Evolutionary conservation across 2,797 vertebrate species (phyloP).

Genomic region (Thamnophis elegans): DNA sequence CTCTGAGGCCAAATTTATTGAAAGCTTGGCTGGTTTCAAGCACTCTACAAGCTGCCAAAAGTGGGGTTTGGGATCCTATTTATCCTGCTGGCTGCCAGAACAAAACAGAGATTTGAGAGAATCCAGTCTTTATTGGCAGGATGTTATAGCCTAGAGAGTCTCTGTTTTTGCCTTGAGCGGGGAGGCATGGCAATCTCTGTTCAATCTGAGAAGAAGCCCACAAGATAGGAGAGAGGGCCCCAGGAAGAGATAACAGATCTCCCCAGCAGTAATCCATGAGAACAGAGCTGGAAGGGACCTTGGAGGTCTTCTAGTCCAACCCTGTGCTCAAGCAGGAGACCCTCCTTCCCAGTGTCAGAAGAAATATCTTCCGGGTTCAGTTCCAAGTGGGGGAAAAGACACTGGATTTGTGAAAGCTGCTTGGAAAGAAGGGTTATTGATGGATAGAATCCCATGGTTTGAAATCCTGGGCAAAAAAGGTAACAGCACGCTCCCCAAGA

Average conservation of each 20-base stretch:
- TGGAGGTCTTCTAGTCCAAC: no score
- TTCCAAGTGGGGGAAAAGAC: no score
- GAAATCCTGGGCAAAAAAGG: no score
- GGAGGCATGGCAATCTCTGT: background rate
- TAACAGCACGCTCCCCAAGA: background rate
- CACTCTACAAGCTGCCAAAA: constrained; percentile 24
- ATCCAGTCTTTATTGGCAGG: background rate
- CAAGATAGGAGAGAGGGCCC: background rate
- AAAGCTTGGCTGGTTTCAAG: background rate
- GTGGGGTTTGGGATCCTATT: constrained; percentile 22
- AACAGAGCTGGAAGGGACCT: no score
- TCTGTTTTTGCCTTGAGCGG: background rate
- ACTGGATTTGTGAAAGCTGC: no score
- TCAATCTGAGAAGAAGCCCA: background rate
- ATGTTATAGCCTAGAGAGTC: background rate
- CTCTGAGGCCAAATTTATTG: constrained; percentile 25
- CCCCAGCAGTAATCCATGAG: background rate
- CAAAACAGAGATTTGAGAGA: constrained; percentile 38
- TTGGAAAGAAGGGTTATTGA: no score
- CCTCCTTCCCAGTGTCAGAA: no score
- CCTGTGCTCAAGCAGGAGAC: no score
- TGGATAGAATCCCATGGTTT: no score
- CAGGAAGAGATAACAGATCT: background rate
- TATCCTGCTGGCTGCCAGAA: constrained; percentile 23
- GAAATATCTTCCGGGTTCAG: no score